A percentile compares a stretch with the other conserved stretches of the same genome.
These are phyloP conservation scores for Whitmania pigra DNA, from an alignment of 1,140 invertebrate genomes.

Conservation along the genomic window DNA sequence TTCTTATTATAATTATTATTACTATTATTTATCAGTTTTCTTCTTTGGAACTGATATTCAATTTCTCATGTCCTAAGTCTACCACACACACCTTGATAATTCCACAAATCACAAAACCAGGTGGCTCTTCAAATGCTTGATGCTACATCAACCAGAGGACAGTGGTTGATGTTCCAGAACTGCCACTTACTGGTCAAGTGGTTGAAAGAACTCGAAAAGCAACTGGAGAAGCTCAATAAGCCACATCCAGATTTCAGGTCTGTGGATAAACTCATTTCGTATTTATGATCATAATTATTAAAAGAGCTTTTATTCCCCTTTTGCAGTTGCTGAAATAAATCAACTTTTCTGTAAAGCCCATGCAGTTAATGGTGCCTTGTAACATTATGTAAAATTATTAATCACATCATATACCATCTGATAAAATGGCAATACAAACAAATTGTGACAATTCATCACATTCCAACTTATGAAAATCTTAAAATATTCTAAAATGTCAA, in stretches of 20 bases:
- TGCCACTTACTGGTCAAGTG: conserved; percentile 72
- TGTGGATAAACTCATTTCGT: not conserved
- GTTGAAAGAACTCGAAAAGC: conserved; percentile 64
- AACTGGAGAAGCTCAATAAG: conserved; percentile 60
- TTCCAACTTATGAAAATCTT: too few relatives aligned
- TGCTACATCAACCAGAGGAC: conserved; percentile 58
- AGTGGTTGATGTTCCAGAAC: conserved; percentile 80
- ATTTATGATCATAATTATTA: conserved; percentile 1
- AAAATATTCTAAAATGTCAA: too few relatives aligned
- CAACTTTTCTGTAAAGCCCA: too few relatives aligned
- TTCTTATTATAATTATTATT: too few relatives aligned
- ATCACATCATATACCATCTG: not conserved
- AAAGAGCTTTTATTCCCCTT: not conserved
- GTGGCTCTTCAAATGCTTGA: conserved; percentile 59
- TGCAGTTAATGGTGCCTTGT: too few relatives aligned
- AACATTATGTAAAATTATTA: too few relatives aligned
- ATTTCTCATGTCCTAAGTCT: too few relatives aligned
- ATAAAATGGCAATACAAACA: not conserved
- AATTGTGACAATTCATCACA: too few relatives aligned
- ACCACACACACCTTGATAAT: too few relatives aligned
- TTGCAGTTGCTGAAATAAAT: not conserved
- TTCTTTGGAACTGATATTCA: too few relatives aligned
- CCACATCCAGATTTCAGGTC: conserved; percentile 70
- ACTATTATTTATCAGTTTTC: too few relatives aligned
- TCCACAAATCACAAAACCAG: conserved; percentile 37